A percentile compares a stretch with the other conserved stretches of the same genome.
phyloP scores from a whole-genome alignment of 2,888 invertebrate species.

The Chorisops tibialis region DNA sequence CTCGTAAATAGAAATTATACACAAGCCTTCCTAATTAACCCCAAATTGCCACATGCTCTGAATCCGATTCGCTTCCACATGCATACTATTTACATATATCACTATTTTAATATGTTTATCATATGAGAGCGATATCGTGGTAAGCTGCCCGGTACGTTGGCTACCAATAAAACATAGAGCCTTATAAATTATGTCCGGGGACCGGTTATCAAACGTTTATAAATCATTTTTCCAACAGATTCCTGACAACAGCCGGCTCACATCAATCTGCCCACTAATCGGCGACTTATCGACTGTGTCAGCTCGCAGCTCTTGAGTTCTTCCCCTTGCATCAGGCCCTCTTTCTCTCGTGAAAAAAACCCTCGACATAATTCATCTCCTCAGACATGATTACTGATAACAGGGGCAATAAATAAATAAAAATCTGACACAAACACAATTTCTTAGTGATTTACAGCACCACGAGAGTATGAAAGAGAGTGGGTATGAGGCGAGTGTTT shows the following conservation, averaged over 20 bases:
- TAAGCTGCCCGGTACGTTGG: too few species aligned
- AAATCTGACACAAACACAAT: slow-evolving; percentile 26
- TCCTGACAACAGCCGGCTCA: slow-evolving; percentile 23
- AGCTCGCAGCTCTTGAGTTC: slow-evolving; percentile 4
- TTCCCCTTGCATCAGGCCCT: not conserved
- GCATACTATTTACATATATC: too few species aligned
- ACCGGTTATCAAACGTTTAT: not conserved
- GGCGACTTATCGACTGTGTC: slow-evolving; percentile 21
- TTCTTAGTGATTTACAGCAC: slow-evolving; percentile 24
- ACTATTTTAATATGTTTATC: too few species aligned
- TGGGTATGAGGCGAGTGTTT: slow-evolving; percentile 18
- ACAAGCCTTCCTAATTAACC: too few species aligned
- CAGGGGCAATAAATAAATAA: slow-evolving; percentile 25
- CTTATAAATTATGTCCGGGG: slow-evolving; percentile 16
- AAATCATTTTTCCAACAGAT: slow-evolving; percentile 21
- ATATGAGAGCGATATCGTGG: too few species aligned
- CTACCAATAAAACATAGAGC: too few species aligned
- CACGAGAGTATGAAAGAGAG: slow-evolving; percentile 4
- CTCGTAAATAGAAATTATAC: too few species aligned
- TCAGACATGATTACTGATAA: slow-evolving; percentile 25
- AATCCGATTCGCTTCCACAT: too few species aligned
- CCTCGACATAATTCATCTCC: slow-evolving; percentile 16
- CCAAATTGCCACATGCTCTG: too few species aligned
- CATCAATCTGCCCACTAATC: slow-evolving; percentile 25
- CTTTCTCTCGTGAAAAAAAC: not conserved